Evolutionary conservation across 2,797 vertebrate species (phyloP), one percentile per base, ranked within the genome.

Genomic region (Loriculus beryllinus): DNA sequence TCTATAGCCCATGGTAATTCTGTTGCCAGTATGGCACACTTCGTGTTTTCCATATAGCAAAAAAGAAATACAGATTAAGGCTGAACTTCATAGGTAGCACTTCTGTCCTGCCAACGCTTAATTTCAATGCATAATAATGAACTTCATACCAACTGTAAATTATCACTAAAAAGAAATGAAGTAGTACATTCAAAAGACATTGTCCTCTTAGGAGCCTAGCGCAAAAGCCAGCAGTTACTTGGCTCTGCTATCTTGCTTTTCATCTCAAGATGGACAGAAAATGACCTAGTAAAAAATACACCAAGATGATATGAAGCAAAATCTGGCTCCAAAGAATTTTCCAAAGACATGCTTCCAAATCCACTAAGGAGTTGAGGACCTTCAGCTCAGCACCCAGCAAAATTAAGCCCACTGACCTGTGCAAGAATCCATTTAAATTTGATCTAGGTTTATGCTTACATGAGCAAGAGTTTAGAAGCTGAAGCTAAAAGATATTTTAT

Each of bases 401-500:
- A 80, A 82, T 86, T 78, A 90, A 88, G 43, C 25, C 51, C 81
- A 84, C 54, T 92, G 79, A 92, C 90, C 88, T 75, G 76, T 47
- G 25, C 56, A 86, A 70, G 25, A 91, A 87, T 40, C 64, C 67
- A 78, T 90, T 92, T 69, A 68, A 90, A 6, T 74, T 17, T 74
- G 51, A 92, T 84, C 80, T 86, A 90, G 82, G 70, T 82, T 95
- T 79, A 93, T 43, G 59, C 75, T 95, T 92, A 88, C 52, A 70
- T 13, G 15, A 90, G 59, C 88, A 95, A 86, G 42, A 48, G 29
- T 69, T 92, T 69, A 84, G 43, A 91, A 86, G 68, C 83, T 39
- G 42, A 86, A 39, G 51, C 67, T 82, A 68, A 92, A 92, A 86
- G 57, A 92, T 92, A 82, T 67, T 93, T 93, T 96, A 92, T 82